Base-by-base conservation (phyloP, 2,888 invertebrate species). In the Agrotis segetum region DNA sequence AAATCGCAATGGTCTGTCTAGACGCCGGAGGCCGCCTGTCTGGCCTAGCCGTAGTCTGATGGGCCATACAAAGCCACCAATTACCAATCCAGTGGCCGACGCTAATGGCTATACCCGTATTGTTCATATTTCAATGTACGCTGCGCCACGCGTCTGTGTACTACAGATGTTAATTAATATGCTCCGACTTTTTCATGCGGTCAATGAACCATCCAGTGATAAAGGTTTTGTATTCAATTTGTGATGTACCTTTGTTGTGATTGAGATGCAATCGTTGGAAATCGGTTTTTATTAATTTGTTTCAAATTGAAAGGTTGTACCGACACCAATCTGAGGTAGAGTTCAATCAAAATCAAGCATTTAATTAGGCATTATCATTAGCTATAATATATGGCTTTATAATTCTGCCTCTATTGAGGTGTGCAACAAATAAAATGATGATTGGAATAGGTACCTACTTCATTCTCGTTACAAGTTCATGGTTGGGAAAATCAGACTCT, bases 1-100 rank as follows among this genome's bases (percentile, higher is more conserved):
- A 93, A 92, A 91, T 90, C 92, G 91, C 91, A 90, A 88, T 88
- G 90, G 90, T 83, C 90, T 88, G 94, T 94, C 95, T 94, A 94
- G 95, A 95, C 94, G 88, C 88, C 91, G 90, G 90, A 90, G 91
- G 92, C 93, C 88, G 91, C 82, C 91, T 88, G 94, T 92, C 93
- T 92, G 89, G 90, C 87, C 88, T 90, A 90, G 90, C 88, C 88
- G 78, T 81, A 80, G 85, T 86, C 86, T 85, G 90, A 89, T 90
- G 90, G 89, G 84, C 90, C 89, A 89, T 90, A 90, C 92, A 91
- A 91, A 90, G 88, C 92, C 88, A 91, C 91, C 92, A 93, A 93
- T 93, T 93, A 94, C 87, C 89, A 88, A 79, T 79, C 85, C 86
- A 88, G 85, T 88, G 86, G 87, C 79, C 65, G 76, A 74, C 82